Evolutionary conservation across 92 coral and sea anemone species (phyloP).

Genomic region (Pocillopora grandis): DNA sequence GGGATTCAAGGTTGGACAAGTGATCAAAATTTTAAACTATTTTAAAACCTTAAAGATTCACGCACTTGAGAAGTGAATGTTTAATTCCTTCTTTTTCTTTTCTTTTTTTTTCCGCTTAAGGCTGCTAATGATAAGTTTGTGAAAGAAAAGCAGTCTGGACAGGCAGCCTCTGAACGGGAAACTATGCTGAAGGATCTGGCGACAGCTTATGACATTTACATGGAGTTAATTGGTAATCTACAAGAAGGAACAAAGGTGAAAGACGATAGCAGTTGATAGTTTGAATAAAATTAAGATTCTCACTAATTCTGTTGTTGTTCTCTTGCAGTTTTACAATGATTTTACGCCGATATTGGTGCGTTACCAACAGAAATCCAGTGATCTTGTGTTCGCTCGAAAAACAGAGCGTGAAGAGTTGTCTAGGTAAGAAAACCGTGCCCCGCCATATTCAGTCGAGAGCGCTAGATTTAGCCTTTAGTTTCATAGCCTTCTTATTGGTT

Average conservation of each 20-base stretch:
- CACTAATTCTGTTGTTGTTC: not conserved
- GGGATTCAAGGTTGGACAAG: no score
- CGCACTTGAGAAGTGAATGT: not conserved
- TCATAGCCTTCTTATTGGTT: no score
- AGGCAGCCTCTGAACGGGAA: conserved; percentile 91
- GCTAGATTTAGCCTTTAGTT: not conserved
- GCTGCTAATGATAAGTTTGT: conserved; percentile 86
- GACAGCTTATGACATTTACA: conserved; percentile 90
- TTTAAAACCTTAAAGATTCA: not conserved
- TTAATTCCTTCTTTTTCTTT: not conserved
- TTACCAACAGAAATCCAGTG: conserved; percentile 87
- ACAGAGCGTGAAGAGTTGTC: conserved; percentile 96
- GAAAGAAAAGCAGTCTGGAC: conserved; percentile 87
- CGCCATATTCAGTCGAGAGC: not conserved
- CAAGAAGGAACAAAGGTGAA: conserved; percentile 92
- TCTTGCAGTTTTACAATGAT: conserved; percentile 93
- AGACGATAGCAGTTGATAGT: not conserved
- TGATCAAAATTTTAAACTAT: no score
- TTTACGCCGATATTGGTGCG: conserved; percentile 90
- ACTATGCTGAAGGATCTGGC: conserved; percentile 92
- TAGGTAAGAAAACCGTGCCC: conserved; percentile 45
- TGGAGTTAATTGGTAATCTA: conserved; percentile 86
- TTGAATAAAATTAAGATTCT: not conserved
- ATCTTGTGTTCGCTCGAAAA: conserved; percentile 94
- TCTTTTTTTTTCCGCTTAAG: conserved; percentile 35